Conservation (phyloP, 2,888 invertebrate genomes). For the Theretra japonica region DNA sequence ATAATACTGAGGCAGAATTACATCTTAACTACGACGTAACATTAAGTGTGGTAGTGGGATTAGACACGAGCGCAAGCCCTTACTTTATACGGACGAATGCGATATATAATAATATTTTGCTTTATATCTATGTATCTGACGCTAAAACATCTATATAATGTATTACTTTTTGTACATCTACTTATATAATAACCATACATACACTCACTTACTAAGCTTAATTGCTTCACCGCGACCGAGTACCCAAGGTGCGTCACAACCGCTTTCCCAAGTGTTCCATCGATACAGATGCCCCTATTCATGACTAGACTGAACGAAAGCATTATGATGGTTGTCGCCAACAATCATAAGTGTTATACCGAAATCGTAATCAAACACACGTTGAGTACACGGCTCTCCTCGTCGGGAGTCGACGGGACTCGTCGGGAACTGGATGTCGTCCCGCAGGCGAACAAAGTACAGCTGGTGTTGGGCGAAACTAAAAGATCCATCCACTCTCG, state of each 20-base stretch:
- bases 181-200: slow-evolving; percentile 83
- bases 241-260: slow-evolving; percentile 76
- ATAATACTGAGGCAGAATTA: slow-evolving; percentile 85
- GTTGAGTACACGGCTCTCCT: slow-evolving; percentile 73
- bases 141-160: slow-evolving; percentile 85
- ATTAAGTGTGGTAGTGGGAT: slow-evolving; percentile 83
- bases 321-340: slow-evolving; percentile 48
- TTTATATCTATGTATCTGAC: slow-evolving; percentile 85
- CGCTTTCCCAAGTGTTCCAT: slow-evolving; percentile 45
- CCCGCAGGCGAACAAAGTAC: slow-evolving; percentile 73
- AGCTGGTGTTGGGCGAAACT: slow-evolving; percentile 17
- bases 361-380: slow-evolving; percentile 57
- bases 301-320: slow-evolving; percentile 67
- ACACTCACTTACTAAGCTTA: slow-evolving; percentile 84
- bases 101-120: slow-evolving; percentile 84
- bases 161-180: slow-evolving; percentile 85
- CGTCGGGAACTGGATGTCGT: slow-evolving; percentile 65
- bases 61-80: slow-evolving; percentile 85
- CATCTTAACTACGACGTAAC: slow-evolving; percentile 84
- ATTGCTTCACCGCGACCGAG: slow-evolving; percentile 67
- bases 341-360: slow-evolving; percentile 47
- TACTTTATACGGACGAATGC: slow-evolving; percentile 85
- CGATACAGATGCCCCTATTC: slow-evolving; percentile 43
- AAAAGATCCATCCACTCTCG: slow-evolving; percentile 30
- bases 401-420: slow-evolving; percentile 69